A percentile compares a stretch with the other conserved stretches of the same genome.
Evolutionary conservation across 35 echinoderm and acorn worm genomes (phyloP).

Genomic region (Ophiothrix spiculata): DNA sequence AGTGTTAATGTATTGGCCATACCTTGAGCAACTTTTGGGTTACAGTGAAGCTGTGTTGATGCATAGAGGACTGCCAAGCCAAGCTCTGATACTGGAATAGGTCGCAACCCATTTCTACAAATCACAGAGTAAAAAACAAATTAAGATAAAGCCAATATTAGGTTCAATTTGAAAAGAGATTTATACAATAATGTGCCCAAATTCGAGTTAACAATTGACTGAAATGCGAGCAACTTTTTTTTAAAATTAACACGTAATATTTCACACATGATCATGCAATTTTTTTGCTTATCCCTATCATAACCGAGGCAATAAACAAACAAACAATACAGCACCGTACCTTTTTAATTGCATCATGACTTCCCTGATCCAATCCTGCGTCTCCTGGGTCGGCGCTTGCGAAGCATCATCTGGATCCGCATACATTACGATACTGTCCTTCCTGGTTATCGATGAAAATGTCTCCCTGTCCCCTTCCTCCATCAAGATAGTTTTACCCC

Average conservation of each 20-base stretch:
- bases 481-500: slow-evolving; percentile 36
- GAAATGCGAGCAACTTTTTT: too few species aligned
- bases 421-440: slow-evolving; percentile 66
- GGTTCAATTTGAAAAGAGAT: not conserved
- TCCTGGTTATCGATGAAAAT: not conserved
- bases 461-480: slow-evolving; percentile 24
- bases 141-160: not conserved
- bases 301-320: too few species aligned
- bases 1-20: not conserved
- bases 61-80: slow-evolving; percentile 78
- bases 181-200: too few species aligned
- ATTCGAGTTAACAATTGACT: too few species aligned
- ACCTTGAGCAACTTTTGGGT: slow-evolving; percentile 79
- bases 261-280: too few species aligned
- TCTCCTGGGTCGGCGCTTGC: slow-evolving; percentile 52
- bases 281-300: too few species aligned
- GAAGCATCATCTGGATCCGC: slow-evolving; percentile 58
- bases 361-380: slow-evolving; percentile 24
- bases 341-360: slow-evolving; percentile 48
- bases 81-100: slow-evolving; percentile 76
- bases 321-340: too few species aligned
- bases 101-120: slow-evolving; percentile 55
- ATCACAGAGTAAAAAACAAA: not conserved
- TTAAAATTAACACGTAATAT: too few species aligned
- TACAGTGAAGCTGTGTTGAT: slow-evolving; percentile 70